phyloP scores from a whole-genome alignment of 2,113 vertebrate species.

The Echinops telfairi region DNA sequence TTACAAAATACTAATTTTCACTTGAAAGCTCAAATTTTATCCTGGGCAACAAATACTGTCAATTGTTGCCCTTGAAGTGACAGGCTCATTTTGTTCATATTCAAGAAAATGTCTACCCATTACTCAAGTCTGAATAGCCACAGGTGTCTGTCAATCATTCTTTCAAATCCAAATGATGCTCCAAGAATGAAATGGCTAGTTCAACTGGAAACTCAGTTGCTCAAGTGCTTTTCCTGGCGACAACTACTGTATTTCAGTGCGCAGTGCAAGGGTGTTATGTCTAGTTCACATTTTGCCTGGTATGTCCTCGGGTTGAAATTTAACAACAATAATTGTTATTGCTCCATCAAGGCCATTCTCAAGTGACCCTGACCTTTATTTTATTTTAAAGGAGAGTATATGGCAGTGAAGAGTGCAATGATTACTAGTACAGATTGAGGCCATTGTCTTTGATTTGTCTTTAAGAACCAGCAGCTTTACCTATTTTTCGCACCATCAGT shows the following conservation, averaged over 20 bases:
- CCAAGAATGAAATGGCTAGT: background rate
- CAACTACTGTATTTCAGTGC: background rate
- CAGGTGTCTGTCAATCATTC: background rate
- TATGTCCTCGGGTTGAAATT: background rate
- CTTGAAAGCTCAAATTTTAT: constrained; percentile 11
- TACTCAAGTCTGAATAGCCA: background rate
- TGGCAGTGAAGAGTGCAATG: background rate
- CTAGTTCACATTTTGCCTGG: background rate
- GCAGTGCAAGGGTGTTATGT: background rate
- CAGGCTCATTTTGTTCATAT: background rate
- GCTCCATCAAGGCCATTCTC: background rate
- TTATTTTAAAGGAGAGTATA: background rate
- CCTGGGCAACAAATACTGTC: background rate
- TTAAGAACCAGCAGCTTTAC: background rate
- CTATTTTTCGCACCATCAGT: background rate
- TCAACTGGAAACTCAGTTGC: background rate
- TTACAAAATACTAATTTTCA: background rate
- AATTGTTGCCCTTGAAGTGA: background rate
- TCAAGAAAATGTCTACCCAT: background rate
- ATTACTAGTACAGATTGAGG: background rate
- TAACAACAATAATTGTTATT: background rate
- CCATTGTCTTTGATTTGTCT: background rate
- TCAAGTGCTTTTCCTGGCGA: background rate
- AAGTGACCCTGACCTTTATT: background rate
- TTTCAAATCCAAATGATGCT: background rate